phyloP scores from a whole-genome alignment of 2,888 invertebrate genomes.

The Sarcophaga subvicina region DNA sequence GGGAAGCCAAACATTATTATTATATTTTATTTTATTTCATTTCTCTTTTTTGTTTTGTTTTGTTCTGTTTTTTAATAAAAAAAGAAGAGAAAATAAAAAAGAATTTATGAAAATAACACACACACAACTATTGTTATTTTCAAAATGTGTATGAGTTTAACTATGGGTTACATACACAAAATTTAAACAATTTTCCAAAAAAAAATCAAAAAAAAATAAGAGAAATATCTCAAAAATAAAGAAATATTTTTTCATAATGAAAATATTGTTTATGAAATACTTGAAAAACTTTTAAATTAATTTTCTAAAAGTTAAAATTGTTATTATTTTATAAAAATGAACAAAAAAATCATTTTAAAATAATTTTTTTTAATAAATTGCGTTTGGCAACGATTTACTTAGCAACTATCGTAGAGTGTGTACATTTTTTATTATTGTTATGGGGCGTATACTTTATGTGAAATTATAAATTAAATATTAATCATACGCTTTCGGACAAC shows the following conservation, averaged over 20 bases:
- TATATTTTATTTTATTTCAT: constrained; percentile 40
- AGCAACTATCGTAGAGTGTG: neutral
- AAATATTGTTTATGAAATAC: constrained; percentile 1
- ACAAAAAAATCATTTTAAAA: neutral
- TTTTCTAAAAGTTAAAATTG: constrained; percentile 34
- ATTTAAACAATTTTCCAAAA: constrained; percentile 18
- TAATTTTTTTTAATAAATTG: neutral
- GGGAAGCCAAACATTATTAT: constrained; percentile 57
- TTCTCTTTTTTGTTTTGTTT: constrained; percentile 7
- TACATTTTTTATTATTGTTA: too few species aligned
- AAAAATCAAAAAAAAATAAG: neutral
- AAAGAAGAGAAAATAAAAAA: constrained; percentile 29
- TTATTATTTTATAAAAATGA: constrained; percentile 12
- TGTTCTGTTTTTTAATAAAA: neutral
- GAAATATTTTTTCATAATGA: neutral
- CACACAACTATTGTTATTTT: constrained; percentile 41
- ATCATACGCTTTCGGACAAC: neutral
- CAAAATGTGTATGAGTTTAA: neutral
- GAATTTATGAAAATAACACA: constrained; percentile 37
- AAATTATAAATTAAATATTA: neutral
- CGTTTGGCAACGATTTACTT: too few species aligned
- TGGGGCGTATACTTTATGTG: constrained; percentile 27
- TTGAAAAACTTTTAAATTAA: constrained; percentile 50
- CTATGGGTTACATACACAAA: constrained; percentile 18
- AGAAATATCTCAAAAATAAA: too few species aligned